A percentile compares a stretch with the other conserved stretches of the same genome.
These are phyloP conservation scores for Zaprionus lachaisei DNA, from an alignment of 1,140 invertebrate species.

Conservation along the genomic window DNA sequence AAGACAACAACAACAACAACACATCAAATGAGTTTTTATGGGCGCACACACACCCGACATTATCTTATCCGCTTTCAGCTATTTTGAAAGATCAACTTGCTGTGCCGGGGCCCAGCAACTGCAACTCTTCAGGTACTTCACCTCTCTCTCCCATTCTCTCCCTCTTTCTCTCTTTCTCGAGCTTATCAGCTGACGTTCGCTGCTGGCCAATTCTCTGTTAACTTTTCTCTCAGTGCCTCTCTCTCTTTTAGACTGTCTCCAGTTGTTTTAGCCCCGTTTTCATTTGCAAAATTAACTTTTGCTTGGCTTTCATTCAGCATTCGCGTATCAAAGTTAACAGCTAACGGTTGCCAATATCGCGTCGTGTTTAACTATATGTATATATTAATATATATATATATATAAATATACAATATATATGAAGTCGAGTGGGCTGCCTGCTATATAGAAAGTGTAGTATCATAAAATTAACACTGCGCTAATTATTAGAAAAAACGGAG, in stretches of 20 bases:
- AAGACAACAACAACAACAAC: not conserved
- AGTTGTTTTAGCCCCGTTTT: conserved; percentile 12
- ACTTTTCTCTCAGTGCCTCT: not conserved
- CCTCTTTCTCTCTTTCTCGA: conserved; percentile 2
- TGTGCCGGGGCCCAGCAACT: conserved; percentile 15
- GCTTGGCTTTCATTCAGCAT: conserved; percentile 36
- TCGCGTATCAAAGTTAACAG: conserved; percentile 74
- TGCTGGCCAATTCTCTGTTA: not conserved
- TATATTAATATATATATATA: conserved; percentile 1
- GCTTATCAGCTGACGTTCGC: not conserved
- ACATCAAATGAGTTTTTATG: conserved; percentile 23
- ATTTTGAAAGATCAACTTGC: conserved; percentile 36
- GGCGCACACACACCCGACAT: not conserved
- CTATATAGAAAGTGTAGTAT: conserved; percentile 10
- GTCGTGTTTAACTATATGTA: not conserved
- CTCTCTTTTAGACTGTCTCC: conserved; percentile 13
- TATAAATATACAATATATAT: not conserved
- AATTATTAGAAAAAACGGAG: not conserved
- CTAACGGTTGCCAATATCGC: conserved; percentile 69
- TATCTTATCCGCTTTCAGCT: conserved; percentile 37
- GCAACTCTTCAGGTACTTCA: too few species aligned
- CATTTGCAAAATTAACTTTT: conserved; percentile 21
- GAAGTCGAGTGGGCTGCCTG: not conserved
- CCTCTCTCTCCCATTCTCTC: conserved; percentile 34
- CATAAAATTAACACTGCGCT: conserved; percentile 16